These are phyloP conservation scores for Empis stercorea DNA, from an alignment of 2,888 invertebrate genomes.

Conservation along the genomic window DNA sequence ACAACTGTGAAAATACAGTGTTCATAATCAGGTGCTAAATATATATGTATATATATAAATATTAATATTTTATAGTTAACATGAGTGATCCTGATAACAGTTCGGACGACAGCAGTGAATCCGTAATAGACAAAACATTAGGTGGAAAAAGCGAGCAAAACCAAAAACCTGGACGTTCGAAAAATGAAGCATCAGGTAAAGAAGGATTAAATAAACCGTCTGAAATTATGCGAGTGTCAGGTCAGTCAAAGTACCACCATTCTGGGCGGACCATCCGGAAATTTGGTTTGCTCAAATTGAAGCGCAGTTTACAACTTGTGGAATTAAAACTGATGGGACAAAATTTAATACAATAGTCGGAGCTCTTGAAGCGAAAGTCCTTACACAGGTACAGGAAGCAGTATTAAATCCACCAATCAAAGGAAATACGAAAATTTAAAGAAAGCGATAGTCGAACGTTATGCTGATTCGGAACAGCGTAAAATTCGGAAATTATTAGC, in stretches of 20 bases:
- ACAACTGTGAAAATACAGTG: no score
- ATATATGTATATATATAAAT: no score
- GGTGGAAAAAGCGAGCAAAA: no score
- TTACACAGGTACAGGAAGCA: slow-evolving; percentile 13
- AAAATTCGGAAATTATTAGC: slow-evolving; percentile 10
- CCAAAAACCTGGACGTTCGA: no score
- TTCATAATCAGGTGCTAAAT: no score
- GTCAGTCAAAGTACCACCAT: slow-evolving; percentile 15
- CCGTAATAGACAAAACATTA: no score
- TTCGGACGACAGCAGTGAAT: no score
- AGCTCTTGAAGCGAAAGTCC: slow-evolving; percentile 13
- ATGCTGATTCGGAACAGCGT: slow-evolving; percentile 13
- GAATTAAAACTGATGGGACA: slow-evolving; percentile 14
- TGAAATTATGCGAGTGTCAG: slow-evolving; percentile 10
- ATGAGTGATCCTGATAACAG: no score
- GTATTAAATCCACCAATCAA: slow-evolving; percentile 12
- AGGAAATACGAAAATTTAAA: slow-evolving; percentile 13
- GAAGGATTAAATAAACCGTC: no score
- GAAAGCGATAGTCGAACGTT: slow-evolving; percentile 11
- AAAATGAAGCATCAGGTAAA: no score
- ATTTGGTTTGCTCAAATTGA: slow-evolving; percentile 22
- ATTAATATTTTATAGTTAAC: no score
- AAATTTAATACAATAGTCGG: slow-evolving; percentile 18
- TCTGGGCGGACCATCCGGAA: slow-evolving; percentile 17
- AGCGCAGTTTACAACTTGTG: slow-evolving; percentile 15